These are phyloP conservation scores for Rhinogobio ventralis DNA, from an alignment of 2,797 vertebrate species.

Conservation along the genomic window DNA sequence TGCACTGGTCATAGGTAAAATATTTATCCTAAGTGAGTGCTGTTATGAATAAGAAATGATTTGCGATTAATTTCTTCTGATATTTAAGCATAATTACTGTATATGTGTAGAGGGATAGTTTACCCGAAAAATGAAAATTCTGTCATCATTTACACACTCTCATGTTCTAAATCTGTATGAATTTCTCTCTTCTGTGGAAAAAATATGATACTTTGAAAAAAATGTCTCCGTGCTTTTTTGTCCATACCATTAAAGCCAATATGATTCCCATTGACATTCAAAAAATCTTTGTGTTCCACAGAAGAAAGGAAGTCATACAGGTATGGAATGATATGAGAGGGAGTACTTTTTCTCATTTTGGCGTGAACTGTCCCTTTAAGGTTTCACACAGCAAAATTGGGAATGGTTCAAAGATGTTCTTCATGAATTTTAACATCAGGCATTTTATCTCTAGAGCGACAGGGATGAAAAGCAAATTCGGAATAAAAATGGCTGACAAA, in stretches of 20 bases:
- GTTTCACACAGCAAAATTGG: background rate
- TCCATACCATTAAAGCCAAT: background rate
- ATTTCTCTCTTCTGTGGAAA: background rate
- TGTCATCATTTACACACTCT: background rate
- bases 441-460: background rate
- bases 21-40: slow-evolving; percentile 39
- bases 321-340: background rate
- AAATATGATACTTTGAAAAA: background rate
- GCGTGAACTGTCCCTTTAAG: slow-evolving; percentile 1
- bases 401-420: slow-evolving; percentile 25
- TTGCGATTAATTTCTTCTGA: background rate
- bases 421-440: slow-evolving; percentile 21
- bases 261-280: background rate
- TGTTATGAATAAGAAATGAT: slow-evolving; percentile 44
- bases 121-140: background rate
- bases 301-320: background rate
- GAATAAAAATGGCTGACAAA: slow-evolving; percentile 24
- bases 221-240: background rate
- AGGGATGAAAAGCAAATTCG: background rate
- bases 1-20: slow-evolving; percentile 35
- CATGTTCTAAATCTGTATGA: background rate
- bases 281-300: background rate
- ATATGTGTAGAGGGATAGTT: background rate
- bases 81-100: background rate
- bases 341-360: background rate